Evolutionary conservation across 2,797 vertebrate genomes (phyloP), one percentile per base, ranked within the genome.

Genomic region (Muscicapa comitata): DNA sequence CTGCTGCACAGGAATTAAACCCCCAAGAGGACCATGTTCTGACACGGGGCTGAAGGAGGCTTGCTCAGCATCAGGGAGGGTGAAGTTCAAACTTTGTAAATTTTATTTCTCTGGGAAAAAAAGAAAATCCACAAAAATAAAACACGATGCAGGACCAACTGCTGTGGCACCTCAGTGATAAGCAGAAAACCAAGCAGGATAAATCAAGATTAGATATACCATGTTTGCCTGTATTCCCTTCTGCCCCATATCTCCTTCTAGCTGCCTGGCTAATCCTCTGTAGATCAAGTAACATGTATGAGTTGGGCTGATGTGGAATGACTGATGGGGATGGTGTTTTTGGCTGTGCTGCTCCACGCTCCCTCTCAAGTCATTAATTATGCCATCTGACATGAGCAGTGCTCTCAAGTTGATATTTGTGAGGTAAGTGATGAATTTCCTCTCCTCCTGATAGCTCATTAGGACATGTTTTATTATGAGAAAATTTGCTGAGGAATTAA

Each of bases 371-470:
- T 71, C 90, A 74, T 91, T 91, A 65, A 82, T 95, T 96, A 86
- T 63, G 18, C 35, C 31, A 68, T 86, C 94, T 86, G 96, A 93
- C 96, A 89, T 17, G 13, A 92, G 70, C 66, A 90, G 81, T 80
- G 86, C 95, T 96, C 96, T 86, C 81, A 86, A 71, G 93, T 79
- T 78, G 95, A 51, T 92, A 88, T 93, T 94, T 91, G 81, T 88
- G 90, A 85, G 70, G 75, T 73, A 94, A 93, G 91, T 86, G 96
- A 95, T 88, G 94, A 80, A 89, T 90, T 96, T 96, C 35, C 66
- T 90, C 94, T 94, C 51, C 87, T 97, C 94, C 40, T 53, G 93
- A 96, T 94, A 89, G 95, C 96, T 97, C 97, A 86, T 97, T 97
- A 97, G 75, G 87, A 93, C 86, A 40, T 88, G 67, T 88, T 97